These are phyloP conservation scores for Trachelus troglodyta DNA, from an alignment of 2,888 invertebrate species.

Conservation along the genomic window DNA sequence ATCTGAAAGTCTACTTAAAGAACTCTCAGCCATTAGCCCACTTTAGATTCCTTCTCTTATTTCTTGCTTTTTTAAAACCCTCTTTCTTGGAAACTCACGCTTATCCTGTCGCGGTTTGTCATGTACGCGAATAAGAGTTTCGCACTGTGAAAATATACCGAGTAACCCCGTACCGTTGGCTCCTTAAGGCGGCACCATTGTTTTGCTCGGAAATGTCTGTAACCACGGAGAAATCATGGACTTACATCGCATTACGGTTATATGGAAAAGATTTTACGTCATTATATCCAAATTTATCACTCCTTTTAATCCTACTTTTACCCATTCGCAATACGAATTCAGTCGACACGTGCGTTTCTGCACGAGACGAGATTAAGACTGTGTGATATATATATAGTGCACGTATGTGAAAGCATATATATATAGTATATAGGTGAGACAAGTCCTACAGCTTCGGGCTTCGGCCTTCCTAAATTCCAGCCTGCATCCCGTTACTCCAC, in stretches of 20 bases:
- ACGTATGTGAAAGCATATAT: not conserved
- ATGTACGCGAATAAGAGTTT: not conserved
- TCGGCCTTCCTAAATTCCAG: conserved; percentile 44
- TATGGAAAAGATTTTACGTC: not conserved
- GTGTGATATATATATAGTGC: not conserved
- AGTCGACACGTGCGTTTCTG: not conserved
- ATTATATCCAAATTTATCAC: not conserved
- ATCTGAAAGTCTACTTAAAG: conserved; percentile 37
- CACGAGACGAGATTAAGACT: not conserved
- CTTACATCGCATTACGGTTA: not conserved
- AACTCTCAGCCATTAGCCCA: conserved; percentile 46
- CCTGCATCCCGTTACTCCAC: conserved; percentile 40
- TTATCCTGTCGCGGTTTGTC: not conserved
- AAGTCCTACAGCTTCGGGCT: conserved; percentile 3
- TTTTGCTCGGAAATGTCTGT: not conserved
- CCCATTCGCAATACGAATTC: not conserved
- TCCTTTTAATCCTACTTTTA: not conserved
- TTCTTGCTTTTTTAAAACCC: not conserved
- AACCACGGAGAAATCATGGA: not conserved
- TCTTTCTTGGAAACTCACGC: not conserved
- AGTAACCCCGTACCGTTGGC: not conserved
- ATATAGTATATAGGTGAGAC: conserved; percentile 1
- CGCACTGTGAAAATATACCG: not conserved
- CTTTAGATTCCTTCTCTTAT: conserved; percentile 24
- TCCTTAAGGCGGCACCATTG: not conserved